Percentiles rank a stretch among this genome's conserved stretches.
Evolutionary conservation across 23 tunicate genomes (phyloP).

Genomic region (Halocynthia aurantium): DNA sequence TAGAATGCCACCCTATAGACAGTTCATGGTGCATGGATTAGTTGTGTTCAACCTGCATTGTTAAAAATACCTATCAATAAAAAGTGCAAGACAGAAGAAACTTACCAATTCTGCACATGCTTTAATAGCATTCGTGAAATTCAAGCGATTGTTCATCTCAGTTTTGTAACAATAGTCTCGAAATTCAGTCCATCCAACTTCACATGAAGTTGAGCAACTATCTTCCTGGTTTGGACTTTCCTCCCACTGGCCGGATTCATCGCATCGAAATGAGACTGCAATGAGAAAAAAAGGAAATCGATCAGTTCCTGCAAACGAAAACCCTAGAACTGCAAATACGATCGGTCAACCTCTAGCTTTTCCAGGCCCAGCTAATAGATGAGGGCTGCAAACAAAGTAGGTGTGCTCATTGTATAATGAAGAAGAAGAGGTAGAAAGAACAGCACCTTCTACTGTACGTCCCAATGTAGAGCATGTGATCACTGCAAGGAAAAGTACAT

Average conservation of each 20-base stretch:
- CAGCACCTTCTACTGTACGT: constrained; percentile 24
- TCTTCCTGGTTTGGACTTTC: constrained; percentile 6
- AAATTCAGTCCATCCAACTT: constrained; percentile 45
- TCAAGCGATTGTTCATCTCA: not conserved
- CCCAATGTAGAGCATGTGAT: constrained; percentile 24
- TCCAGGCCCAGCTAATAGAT: constrained; percentile 52
- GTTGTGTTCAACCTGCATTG: too few relatives aligned
- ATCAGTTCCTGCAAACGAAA: not conserved
- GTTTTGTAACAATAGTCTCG: constrained; percentile 40
- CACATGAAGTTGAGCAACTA: constrained; percentile 41
- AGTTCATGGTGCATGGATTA: not conserved
- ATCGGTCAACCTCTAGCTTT: constrained; percentile 20
- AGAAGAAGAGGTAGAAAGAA: constrained; percentile 11
- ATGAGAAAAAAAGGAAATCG: not conserved
- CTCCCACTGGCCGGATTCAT: constrained; percentile 70
- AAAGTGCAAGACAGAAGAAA: not conserved
- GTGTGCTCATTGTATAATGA: constrained; percentile 18
- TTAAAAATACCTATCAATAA: not conserved
- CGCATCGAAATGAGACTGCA: constrained; percentile 49
- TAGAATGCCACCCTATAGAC: constrained; percentile 40
- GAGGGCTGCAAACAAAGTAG: constrained; percentile 31
- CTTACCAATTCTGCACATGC: constrained; percentile 28
- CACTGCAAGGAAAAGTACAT: constrained; percentile 19
- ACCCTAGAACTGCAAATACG: not conserved
- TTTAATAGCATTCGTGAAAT: constrained; percentile 18